These are phyloP conservation scores for Rambutsinella grinnellia DNA, from an alignment of 2,888 invertebrate genomes.

Conservation along the genomic window DNA sequence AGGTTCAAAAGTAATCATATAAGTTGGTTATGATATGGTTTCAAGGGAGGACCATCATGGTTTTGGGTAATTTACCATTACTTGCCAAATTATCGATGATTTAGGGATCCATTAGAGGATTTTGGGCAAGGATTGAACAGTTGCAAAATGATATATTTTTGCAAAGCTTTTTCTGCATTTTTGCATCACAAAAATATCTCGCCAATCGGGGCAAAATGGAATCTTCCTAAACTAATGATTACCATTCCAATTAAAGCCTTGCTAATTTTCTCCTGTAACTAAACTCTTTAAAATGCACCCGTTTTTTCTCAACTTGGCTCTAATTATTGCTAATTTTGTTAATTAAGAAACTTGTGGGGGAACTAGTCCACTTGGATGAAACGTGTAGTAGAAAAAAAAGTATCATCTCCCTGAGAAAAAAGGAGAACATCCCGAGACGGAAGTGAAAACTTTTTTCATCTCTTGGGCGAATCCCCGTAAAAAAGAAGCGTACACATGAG, in stretches of 20 bases:
- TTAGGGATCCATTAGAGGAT: constrained; percentile 35
- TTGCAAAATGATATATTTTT: too few species aligned
- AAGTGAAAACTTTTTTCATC: constrained; percentile 44
- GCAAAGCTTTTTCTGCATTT: too few species aligned
- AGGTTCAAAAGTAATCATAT: neutral
- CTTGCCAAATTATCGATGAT: constrained; percentile 49
- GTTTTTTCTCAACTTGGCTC: constrained; percentile 50
- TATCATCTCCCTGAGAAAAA: neutral
- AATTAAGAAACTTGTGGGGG: constrained; percentile 45
- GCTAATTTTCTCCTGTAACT: too few species aligned
- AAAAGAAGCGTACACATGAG: constrained; percentile 38
- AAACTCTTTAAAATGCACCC: constrained; percentile 21
- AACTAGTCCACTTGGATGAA: neutral
- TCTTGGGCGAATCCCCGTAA: constrained; percentile 34
- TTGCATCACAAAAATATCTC: too few species aligned
- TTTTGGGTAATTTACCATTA: constrained; percentile 12
- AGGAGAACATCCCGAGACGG: neutral
- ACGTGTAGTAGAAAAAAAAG: neutral
- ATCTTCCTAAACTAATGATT: too few species aligned
- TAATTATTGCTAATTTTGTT: constrained; percentile 47
- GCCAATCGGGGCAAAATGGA: too few species aligned
- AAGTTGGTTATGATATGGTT: neutral
- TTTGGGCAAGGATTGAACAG: neutral
- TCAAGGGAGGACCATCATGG: neutral
- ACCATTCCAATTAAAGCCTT: too few species aligned